phyloP scores from a whole-genome alignment of 2,113 vertebrate species.

The Chloropsis cyanopogon region DNA sequence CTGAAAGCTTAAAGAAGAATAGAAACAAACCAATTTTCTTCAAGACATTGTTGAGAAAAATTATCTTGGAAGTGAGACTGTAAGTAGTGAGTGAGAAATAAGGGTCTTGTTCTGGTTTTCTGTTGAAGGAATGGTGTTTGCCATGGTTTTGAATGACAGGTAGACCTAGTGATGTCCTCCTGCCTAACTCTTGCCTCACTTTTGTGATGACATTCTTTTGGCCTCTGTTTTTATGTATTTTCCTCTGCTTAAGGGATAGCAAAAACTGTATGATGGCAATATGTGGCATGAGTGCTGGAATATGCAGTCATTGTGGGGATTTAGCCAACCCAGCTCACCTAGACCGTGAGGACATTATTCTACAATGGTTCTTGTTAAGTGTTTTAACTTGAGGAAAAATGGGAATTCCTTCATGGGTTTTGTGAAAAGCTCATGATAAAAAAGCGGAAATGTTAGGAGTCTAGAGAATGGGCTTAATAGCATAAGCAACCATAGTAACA shows the following conservation, averaged over 20 bases:
- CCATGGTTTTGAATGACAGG: not conserved
- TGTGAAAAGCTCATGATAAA: not conserved
- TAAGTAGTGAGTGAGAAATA: not conserved
- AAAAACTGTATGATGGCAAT: not conserved
- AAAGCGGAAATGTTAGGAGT: not conserved
- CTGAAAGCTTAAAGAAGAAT: not conserved
- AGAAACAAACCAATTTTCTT: not conserved
- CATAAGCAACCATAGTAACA: not conserved
- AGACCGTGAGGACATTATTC: fast-evolving
- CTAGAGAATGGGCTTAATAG: not conserved
- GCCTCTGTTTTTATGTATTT: not conserved
- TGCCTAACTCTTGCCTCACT: not conserved
- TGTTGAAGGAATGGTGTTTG: not conserved
- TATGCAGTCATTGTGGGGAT: not conserved
- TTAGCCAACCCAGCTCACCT: not conserved
- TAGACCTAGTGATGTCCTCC: not conserved
- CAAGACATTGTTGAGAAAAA: not conserved
- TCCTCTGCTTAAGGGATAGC: not conserved
- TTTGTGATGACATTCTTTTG: not conserved
- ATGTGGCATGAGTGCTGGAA: not conserved
- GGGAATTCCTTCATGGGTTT: not conserved
- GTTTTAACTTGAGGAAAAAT: not conserved
- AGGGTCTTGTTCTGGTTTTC: not conserved
- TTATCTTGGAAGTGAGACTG: not conserved
- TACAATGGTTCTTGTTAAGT: not conserved